Percentiles rank a stretch among this genome's conserved stretches.
phyloP scores from a whole-genome alignment of 1,140 invertebrate genomes.

The Paraescarpia echinospica region DNA sequence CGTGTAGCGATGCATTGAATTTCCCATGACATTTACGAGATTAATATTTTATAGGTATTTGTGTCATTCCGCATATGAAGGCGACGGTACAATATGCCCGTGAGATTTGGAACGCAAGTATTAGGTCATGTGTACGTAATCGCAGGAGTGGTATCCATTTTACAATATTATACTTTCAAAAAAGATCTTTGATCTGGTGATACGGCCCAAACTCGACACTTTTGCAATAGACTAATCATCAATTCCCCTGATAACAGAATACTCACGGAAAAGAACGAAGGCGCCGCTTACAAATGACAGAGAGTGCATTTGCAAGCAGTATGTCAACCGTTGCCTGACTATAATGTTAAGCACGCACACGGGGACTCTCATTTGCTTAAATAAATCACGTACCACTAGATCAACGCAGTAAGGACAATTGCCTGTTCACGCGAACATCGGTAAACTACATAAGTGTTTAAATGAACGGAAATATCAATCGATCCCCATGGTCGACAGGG shows the following conservation, averaged over 20 bases:
- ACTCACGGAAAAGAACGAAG: neutral
- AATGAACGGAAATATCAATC: neutral
- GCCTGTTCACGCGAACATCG: neutral
- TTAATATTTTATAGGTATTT: neutral
- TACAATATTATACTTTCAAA: neutral
- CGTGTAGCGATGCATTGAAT: neutral
- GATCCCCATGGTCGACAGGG: neutral
- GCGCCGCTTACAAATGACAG: neutral
- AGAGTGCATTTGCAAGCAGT: neutral
- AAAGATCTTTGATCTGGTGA: neutral
- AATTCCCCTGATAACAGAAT: neutral
- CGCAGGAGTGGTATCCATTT: neutral
- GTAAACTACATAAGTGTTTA: neutral
- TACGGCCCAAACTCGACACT: neutral
- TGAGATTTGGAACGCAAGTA: neutral
- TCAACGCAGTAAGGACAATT: neutral
- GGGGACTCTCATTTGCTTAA: neutral
- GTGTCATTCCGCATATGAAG: neutral
- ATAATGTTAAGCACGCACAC: neutral
- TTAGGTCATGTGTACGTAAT: neutral
- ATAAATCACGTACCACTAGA: neutral
- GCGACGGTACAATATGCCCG: neutral
- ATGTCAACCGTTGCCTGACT: neutral
- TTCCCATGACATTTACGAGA: neutral
- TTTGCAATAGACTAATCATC: neutral